A percentile compares a stretch with the other conserved stretches of the same genome.
Evolutionary conservation across 2,113 vertebrate species (phyloP).

Genomic region (Myiozetetes cayanensis): DNA sequence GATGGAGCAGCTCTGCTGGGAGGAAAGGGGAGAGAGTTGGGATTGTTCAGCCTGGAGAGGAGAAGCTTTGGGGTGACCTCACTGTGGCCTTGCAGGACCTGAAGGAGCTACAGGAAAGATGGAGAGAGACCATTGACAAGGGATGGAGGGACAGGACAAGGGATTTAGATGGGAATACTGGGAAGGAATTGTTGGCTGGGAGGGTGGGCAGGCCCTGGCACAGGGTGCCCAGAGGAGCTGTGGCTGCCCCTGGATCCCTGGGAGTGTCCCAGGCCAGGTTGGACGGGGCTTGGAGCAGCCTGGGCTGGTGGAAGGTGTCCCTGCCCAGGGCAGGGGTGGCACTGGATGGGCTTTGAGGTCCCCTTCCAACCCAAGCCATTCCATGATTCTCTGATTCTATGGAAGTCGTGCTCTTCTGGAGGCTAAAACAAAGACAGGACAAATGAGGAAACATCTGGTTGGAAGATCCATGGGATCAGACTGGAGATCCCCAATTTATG

Average conservation of each 20-base stretch:
- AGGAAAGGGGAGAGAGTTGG: background rate
- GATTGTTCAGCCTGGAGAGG: background rate
- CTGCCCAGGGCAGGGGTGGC: background rate
- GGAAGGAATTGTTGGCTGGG: background rate
- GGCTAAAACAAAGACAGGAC: background rate
- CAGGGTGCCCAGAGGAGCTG: background rate
- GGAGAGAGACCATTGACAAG: background rate
- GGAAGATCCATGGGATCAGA: background rate
- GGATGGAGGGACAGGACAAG: background rate
- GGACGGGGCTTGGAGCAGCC: background rate
- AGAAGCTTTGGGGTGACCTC: background rate
- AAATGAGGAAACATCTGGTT: background rate
- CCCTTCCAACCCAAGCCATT: background rate
- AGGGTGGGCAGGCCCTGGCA: background rate
- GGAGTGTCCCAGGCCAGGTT: background rate
- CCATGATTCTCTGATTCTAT: background rate
- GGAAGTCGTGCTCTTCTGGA: background rate
- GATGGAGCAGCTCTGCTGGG: background rate
- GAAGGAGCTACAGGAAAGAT: background rate
- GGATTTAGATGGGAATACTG: background rate
- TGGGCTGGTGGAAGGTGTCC: background rate
- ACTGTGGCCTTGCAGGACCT: background rate
- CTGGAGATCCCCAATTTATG: background rate
- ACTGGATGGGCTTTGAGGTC: background rate
- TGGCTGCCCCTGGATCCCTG: background rate